Conservation (phyloP, 2,888 invertebrate species). For the Synanthedon andrenaeformis region DNA sequence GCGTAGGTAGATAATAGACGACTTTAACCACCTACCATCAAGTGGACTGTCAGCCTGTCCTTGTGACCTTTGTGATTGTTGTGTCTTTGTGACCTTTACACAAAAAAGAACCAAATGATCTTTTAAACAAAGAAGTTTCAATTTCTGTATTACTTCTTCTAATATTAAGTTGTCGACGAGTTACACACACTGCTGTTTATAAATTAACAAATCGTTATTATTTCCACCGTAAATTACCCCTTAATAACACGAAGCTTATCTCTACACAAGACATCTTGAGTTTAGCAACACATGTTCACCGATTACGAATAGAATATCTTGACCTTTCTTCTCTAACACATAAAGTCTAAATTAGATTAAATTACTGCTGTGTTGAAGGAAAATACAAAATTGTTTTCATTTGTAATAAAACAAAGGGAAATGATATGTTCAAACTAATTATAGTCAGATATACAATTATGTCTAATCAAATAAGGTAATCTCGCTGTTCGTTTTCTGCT, state of each 20-base stretch:
- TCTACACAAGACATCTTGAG: conserved; percentile 50
- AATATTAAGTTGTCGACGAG: conserved; percentile 27
- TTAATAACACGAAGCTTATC: conserved; percentile 61
- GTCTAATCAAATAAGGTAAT: conserved; percentile 65
- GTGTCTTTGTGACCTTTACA: too few species aligned
- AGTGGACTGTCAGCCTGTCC: too few species aligned
- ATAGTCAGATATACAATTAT: conserved; percentile 64
- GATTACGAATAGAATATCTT: not conserved
- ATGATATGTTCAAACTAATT: conserved; percentile 64
- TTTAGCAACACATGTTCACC: conserved; percentile 11
- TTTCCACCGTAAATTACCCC: conserved; percentile 60
- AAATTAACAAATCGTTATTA: conserved; percentile 64
- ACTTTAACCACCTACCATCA: too few species aligned
- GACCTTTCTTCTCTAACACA: not conserved
- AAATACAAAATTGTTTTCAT: conserved; percentile 22
- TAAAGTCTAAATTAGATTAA: conserved; percentile 14
- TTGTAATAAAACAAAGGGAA: conserved; percentile 62
- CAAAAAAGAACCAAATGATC: too few species aligned
- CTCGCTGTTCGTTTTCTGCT: conserved; percentile 46
- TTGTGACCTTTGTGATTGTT: too few species aligned
- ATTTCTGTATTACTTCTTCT: too few species aligned
- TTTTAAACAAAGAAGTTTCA: too few species aligned
- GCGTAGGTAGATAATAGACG: too few species aligned
- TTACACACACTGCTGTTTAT: conserved; percentile 33
- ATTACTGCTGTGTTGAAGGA: conserved; percentile 18